Percentiles rank a stretch among this genome's conserved stretches.
These are phyloP conservation scores for Bos taurus DNA, from an alignment of 2,113 vertebrate species.

Conservation along the genomic window DNA sequence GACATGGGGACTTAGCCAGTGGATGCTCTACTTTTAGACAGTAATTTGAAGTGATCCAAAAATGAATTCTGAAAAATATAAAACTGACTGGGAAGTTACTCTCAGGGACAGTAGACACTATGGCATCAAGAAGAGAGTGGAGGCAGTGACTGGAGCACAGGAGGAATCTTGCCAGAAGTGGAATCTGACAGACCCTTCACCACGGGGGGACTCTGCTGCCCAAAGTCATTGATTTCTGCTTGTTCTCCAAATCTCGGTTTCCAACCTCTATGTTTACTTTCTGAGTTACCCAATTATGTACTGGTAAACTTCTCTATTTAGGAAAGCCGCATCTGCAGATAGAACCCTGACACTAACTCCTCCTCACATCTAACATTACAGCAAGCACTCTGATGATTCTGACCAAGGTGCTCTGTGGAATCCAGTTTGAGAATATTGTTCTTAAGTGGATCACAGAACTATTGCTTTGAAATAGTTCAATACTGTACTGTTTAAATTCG, in stretches of 20 bases:
- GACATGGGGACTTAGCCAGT: neutral
- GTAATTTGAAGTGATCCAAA: neutral
- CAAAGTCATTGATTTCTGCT: neutral
- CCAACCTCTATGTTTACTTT: neutral
- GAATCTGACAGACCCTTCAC: rapidly evolving
- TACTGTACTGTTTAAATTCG: neutral
- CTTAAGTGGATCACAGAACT: neutral
- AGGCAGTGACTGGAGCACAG: neutral
- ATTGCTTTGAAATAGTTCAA: neutral
- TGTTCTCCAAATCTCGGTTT: neutral
- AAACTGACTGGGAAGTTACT: neutral
- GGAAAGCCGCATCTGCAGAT: neutral
- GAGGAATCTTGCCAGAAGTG: too few relatives aligned
- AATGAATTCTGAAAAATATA: neutral
- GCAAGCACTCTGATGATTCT: neutral
- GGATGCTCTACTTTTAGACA: neutral
- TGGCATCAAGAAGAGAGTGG: neutral
- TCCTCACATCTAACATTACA: neutral
- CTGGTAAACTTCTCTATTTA: neutral
- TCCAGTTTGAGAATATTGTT: neutral
- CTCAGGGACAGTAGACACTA: neutral
- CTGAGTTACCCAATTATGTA: neutral
- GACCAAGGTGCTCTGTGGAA: neutral
- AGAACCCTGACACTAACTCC: neutral
- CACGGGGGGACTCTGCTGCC: neutral